Evolutionary conservation across 2,113 vertebrate species (phyloP).

Genomic region (Hystrix brachyura): DNA sequence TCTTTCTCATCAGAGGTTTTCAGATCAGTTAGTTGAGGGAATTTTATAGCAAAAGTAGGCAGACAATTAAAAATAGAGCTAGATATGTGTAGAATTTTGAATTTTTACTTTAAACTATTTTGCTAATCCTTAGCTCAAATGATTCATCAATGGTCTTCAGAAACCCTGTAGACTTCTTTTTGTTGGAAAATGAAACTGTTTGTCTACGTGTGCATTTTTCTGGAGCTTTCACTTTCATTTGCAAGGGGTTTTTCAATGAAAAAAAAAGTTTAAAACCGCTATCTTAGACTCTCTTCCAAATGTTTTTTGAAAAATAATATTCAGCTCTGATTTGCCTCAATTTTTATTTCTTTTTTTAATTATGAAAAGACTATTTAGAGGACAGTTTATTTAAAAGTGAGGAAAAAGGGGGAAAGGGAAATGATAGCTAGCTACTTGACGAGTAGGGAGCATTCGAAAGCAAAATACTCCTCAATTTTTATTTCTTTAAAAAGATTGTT

Average conservation of each 20-base stretch:
- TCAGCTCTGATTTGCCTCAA: not conserved
- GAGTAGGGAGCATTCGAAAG: no score
- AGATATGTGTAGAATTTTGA: constrained; percentile 12
- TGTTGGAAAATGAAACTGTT: constrained; percentile 43
- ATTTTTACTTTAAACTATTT: not conserved
- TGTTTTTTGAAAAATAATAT: constrained; percentile 35
- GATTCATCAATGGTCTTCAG: not conserved
- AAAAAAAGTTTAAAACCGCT: constrained; percentile 5
- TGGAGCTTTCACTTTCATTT: not conserved
- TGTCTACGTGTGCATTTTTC: constrained; percentile 12
- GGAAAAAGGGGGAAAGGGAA: no score
- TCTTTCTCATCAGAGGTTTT: constrained; percentile 30
- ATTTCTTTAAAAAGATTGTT: constrained; percentile 15
- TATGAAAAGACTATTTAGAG: no score
- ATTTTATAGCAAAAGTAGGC: constrained; percentile 44
- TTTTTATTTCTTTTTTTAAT: constrained; percentile 23
- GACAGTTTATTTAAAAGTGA: no score
- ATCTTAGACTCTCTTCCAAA: not conserved
- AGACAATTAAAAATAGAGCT: constrained; percentile 8
- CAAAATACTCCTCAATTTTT: not conserved
- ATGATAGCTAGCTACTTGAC: no score
- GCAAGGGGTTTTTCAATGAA: not conserved
- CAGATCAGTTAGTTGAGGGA: not conserved
- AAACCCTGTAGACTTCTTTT: not conserved
- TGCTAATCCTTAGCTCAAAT: constrained; percentile 13